Percentiles rank a stretch among this genome's conserved stretches.
Evolutionary conservation across 2,113 vertebrate species (phyloP).

Genomic region (Otis tarda): DNA sequence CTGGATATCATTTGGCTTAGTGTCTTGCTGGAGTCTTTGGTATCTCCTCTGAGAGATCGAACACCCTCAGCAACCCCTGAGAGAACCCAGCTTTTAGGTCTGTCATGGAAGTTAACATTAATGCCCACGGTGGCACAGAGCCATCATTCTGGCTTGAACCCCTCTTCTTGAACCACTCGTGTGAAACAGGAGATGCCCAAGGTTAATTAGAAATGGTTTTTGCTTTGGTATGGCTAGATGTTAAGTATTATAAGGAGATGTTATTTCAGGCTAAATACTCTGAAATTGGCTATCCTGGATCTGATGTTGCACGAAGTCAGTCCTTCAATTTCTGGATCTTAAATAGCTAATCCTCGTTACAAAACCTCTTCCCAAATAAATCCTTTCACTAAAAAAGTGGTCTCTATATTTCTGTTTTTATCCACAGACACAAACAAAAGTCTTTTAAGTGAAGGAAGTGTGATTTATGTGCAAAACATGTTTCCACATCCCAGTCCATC

Average conservation of each 20-base stretch:
- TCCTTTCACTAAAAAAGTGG: background rate
- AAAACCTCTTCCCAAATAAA: background rate
- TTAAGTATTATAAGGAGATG: background rate
- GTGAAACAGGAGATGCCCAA: background rate
- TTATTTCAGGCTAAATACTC: background rate
- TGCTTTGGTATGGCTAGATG: background rate
- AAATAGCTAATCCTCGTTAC: background rate
- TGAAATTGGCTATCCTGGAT: background rate
- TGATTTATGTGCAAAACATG: background rate
- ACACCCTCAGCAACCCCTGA: background rate
- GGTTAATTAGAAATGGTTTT: background rate
- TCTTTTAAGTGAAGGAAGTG: background rate
- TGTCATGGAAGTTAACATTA: rapidly evolving
- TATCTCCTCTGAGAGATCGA: background rate
- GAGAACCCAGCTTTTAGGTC: background rate
- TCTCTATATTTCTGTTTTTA: background rate
- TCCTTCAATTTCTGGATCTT: background rate
- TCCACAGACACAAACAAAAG: background rate
- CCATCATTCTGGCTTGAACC: background rate
- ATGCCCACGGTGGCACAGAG: background rate
- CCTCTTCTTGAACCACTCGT: background rate
- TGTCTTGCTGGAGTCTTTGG: background rate
- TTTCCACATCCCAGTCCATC: background rate
- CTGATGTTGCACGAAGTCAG: background rate
- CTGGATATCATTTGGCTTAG: background rate